Conservation (phyloP, 2,888 invertebrate species). For the Lepetodrilus schrolli region DNA sequence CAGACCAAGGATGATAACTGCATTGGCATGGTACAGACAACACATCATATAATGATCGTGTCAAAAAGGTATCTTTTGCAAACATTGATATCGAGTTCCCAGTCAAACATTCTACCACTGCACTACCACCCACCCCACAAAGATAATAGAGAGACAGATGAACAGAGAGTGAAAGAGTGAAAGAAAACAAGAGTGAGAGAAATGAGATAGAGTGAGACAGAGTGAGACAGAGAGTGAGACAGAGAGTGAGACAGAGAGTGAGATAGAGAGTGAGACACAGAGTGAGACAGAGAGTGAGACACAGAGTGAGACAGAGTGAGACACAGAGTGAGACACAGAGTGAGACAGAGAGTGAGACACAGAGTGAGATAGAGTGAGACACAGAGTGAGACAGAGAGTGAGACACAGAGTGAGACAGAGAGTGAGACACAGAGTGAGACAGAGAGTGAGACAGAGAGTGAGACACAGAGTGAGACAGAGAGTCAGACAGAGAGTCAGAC, state of each 20-base stretch:
- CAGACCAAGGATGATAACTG: too few relatives aligned
- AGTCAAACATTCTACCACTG: too few relatives aligned
- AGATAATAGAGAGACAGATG: too few relatives aligned
- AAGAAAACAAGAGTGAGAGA: background rate
- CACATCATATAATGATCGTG: too few relatives aligned
- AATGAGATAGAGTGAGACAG: background rate
- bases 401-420: background rate
- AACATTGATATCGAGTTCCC: too few relatives aligned
- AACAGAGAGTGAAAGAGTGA: slow-evolving; percentile 8
- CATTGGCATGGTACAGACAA: too few relatives aligned
- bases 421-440: background rate
- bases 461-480: background rate
- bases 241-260: slow-evolving; percentile 16
- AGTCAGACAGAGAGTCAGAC: background rate
- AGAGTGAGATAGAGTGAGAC: background rate
- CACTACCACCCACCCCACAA: too few relatives aligned
- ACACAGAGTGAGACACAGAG: background rate
- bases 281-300: slow-evolving; percentile 11
- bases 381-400: background rate
- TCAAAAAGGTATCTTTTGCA: too few relatives aligned
- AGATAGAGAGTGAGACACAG: slow-evolving; percentile 15
- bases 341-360: background rate
- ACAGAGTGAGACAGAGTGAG: background rate
- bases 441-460: background rate
- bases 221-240: background rate